Base-by-base conservation (phyloP, 2,797 vertebrate genomes). In the Margarornis squamiger region DNA sequence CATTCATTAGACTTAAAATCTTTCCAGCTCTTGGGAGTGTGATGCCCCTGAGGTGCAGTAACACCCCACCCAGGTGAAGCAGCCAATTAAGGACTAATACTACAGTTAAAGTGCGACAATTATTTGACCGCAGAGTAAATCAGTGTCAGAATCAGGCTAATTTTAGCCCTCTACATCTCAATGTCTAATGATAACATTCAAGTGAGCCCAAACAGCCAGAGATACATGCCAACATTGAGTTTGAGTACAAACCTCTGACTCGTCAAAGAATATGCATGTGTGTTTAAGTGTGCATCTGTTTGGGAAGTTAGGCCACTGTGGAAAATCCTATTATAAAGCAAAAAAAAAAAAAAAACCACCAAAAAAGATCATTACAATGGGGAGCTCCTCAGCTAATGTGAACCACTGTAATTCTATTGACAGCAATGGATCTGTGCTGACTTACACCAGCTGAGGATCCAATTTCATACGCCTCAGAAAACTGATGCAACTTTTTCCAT, bases 361-460 rank as follows among this genome's bases (percentile, higher is more conserved):
- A 29, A 29, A 41, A 73, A 73, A 66, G 34, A 66, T 49, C 71
- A 57, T 39, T 52, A 83, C 86, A 89, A 85, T 38, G 58, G 48
- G 52, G 61, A 91, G 38, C 43, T 80, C 86, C 55, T 93, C 78
- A 74, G 71, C 59, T 85, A 82, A 78, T 36, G 36, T 52, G 84
- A 96, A 92, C 88, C 95, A 88, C 83, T 59, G 20, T 78, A 95
- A 90, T 91, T 91, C 87, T 92, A 94, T 54, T 88, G 91, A 96
- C 77, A 88, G 82, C 77, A 93, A 71, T 0, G 0, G 88, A 95
- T 73, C 91, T 92, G n/a, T 61, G 74, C 65, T 72, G 94, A 93
- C 61, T 88, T 94, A 92, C 8, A 86, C 90, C 80, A 91, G 86
- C 76, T 95, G 73, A 95, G 78, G 61, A 75, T 82, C 71, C 75